Conservation (phyloP, 2,113 vertebrate species). For the Pica pica region DNA sequence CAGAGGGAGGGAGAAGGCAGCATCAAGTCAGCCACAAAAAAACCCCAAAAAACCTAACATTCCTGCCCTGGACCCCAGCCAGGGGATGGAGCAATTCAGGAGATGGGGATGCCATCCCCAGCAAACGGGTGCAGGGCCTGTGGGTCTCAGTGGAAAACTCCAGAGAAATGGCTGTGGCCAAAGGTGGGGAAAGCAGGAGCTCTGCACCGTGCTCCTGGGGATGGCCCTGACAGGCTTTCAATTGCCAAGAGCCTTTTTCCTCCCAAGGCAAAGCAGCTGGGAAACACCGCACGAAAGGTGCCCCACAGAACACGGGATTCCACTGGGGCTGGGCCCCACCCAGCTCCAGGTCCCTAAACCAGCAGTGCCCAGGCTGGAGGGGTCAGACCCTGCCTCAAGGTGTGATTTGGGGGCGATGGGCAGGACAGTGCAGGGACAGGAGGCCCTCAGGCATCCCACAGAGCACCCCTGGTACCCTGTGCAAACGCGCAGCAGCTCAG, state of each 20-base stretch:
- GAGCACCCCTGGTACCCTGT: accelerated
- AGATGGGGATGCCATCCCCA: neutral
- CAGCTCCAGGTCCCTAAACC: accelerated
- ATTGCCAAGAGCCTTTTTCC: accelerated
- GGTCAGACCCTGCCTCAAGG: neutral
- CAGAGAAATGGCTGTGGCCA: accelerated
- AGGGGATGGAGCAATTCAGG: neutral
- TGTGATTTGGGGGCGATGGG: accelerated
- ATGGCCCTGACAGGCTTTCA: accelerated
- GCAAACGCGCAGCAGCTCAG: accelerated
- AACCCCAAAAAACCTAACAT: neutral
- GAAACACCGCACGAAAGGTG: accelerated
- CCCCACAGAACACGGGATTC: accelerated
- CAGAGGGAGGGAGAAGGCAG: neutral
- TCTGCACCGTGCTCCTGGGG: accelerated
- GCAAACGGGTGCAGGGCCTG: neutral
- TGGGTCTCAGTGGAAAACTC: neutral
- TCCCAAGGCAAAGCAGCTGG: neutral
- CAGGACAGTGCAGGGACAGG: neutral
- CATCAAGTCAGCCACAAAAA: neutral
- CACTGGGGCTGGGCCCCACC: accelerated
- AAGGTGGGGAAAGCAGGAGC: neutral
- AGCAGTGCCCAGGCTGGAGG: accelerated
- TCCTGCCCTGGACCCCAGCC: neutral
- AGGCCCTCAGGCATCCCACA: accelerated